These are phyloP conservation scores for Callosobruchus maculatus DNA, from an alignment of 2,888 invertebrate genomes.

Conservation along the genomic window DNA sequence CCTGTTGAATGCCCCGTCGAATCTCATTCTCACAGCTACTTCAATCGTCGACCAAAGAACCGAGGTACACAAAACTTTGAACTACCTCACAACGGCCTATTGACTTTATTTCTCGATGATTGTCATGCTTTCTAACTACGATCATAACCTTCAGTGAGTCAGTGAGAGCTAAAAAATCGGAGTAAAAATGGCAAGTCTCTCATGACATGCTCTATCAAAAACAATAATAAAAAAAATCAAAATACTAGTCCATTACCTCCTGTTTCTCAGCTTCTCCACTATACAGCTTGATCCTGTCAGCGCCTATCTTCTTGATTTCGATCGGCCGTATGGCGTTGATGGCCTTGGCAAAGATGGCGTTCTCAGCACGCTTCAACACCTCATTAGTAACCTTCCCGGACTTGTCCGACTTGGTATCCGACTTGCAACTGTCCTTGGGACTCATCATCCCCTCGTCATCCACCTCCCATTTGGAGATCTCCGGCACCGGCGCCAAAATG, in stretches of 20 bases:
- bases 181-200: too few species aligned
- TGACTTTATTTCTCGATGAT: too few species aligned
- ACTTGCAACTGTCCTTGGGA: slow-evolving; percentile 26
- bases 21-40: too few species aligned
- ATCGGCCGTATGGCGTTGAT: slow-evolving; percentile 72
- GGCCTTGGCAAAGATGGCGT: slow-evolving; percentile 86
- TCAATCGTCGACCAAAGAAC: too few species aligned
- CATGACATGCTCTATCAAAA: too few species aligned
- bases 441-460: slow-evolving; percentile 56
- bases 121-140: too few species aligned
- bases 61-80: too few species aligned
- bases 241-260: slow-evolving; percentile 14
- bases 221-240: too few species aligned
- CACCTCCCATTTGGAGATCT: slow-evolving; percentile 86
- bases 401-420: slow-evolving; percentile 49
- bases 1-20: too few species aligned
- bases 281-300: slow-evolving; percentile 66
- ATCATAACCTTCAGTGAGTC: too few species aligned
- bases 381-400: slow-evolving; percentile 75
- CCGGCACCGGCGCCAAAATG: slow-evolving; percentile 71
- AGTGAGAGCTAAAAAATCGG: too few species aligned
- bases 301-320: slow-evolving; percentile 71
- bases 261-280: slow-evolving; percentile 47
- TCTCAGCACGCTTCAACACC: slow-evolving; percentile 86
- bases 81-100: too few species aligned